phyloP scores from a whole-genome alignment of 1,140 invertebrate species.

The Magallana ariakensis region DNA sequence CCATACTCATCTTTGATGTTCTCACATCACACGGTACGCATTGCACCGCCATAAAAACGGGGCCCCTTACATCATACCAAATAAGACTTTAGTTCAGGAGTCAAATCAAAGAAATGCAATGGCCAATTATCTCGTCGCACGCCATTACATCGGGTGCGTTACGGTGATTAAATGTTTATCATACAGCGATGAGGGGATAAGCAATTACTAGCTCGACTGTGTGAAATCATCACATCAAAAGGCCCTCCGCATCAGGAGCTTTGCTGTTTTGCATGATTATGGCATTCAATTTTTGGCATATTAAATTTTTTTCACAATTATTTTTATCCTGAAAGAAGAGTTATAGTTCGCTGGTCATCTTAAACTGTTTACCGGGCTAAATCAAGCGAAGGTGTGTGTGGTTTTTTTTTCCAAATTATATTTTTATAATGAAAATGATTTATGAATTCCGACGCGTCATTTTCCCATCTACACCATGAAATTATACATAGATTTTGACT shows the following conservation, averaged over 20 bases:
- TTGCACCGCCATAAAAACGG: background rate
- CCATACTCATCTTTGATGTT: conserved; percentile 17
- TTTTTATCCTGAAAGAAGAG: background rate
- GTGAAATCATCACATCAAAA: conserved; percentile 28
- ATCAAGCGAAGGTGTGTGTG: too few relatives aligned
- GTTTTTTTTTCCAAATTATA: background rate
- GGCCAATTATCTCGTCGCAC: background rate
- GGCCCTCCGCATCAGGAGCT: background rate
- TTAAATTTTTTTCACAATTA: background rate
- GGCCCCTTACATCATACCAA: conserved; percentile 26
- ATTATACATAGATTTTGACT: background rate
- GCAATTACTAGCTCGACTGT: background rate
- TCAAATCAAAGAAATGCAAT: conserved; percentile 24
- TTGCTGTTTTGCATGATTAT: conserved; percentile 17
- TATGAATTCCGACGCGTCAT: background rate
- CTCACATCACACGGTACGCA: conserved; percentile 17
- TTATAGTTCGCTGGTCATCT: background rate
- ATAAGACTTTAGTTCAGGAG: conserved; percentile 5
- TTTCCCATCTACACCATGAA: background rate
- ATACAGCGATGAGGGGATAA: background rate
- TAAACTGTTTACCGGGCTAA: background rate
- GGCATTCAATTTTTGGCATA: background rate
- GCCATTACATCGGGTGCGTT: background rate
- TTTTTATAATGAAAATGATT: background rate
- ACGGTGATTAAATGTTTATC: conserved; percentile 38